Percentiles rank a stretch among this genome's conserved stretches.
Evolutionary conservation across 2,113 vertebrate species (phyloP).

Genomic region (Gnathonemus longibarbis): DNA sequence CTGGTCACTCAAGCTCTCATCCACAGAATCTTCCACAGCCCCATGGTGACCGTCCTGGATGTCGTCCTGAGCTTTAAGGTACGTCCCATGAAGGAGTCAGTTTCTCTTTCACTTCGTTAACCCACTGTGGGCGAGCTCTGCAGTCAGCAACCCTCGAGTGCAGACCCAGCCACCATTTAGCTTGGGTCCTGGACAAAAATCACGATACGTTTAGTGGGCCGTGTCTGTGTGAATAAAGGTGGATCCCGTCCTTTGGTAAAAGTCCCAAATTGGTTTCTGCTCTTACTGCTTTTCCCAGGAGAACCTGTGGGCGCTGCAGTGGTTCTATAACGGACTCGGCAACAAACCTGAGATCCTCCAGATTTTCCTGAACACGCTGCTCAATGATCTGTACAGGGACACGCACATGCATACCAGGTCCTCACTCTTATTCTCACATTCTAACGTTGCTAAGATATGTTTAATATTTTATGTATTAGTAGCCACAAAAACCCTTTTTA

Average conservation of each 20-base stretch:
- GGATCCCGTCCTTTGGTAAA: not conserved
- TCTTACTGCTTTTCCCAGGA: not conserved
- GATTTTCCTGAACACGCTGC: not conserved
- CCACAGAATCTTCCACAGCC: not conserved
- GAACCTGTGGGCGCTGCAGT: slow-evolving; percentile 21
- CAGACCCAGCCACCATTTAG: not conserved
- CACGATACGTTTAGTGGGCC: not conserved
- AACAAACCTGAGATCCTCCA: slow-evolving; percentile 3
- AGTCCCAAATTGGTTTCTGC: not conserved
- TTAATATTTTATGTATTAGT: not conserved
- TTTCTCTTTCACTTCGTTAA: not conserved
- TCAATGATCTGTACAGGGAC: slow-evolving; percentile 16
- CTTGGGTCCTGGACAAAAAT: not conserved
- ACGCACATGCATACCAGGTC: not conserved
- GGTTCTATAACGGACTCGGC: slow-evolving; percentile 11
- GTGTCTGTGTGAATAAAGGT: not conserved
- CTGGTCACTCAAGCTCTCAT: slow-evolving; percentile 21
- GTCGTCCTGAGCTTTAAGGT: slow-evolving; percentile 21
- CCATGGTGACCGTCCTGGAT: slow-evolving; percentile 1
- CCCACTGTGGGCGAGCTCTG: not conserved
- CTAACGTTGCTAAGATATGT: not conserved
- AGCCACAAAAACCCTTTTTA: not conserved
- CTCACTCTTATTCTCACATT: no score
- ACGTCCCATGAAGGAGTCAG: not conserved
- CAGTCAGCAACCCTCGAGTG: not conserved